Base-by-base conservation (phyloP, 2,888 invertebrate species). In the Luperina nickerlii region DNA sequence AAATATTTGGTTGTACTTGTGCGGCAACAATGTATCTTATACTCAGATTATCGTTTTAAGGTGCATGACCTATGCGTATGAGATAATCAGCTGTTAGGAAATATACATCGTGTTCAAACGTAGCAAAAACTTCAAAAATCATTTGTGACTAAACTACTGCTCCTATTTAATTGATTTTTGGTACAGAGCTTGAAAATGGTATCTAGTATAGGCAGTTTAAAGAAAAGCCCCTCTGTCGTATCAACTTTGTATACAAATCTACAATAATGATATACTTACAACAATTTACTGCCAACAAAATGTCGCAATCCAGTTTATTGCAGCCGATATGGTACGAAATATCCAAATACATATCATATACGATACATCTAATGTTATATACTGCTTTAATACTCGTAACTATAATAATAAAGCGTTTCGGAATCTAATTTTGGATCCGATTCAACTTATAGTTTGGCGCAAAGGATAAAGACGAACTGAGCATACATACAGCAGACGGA, bases 251-350 rank as follows among this genome's bases (percentile, higher is more conserved):
- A 27, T 15, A 80, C 71, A 54, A 70, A 67, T 67, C 45, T 11
- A 54, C 32, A 83, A 68, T 76, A 76, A 68, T 62, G 6, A 27
- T 62, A 71, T 63, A 84, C 20, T 79, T 66, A 74, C 38, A 45
- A 48, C 51, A 70, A 38, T 80, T 70, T 32, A 68, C 32, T 78
- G 62, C 74, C 70, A 74, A 74, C 60, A 62, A 48, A 81, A 81
- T 38, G 45, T 65, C 51, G 20, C 74, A 79, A 79, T 71, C 6
- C 20, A 13, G 45, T 84, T 67, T 51, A 76, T 81, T 32, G 73
- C 60, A 81, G 68, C 24, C 57, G 27, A 73, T 20, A 65, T 54
- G 51, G 63, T 62, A 73, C 63, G 6, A 48, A 83, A 73, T 65
- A 72, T 66, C 51, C n/a, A 18, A 54, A 38, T 20, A 81, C 67